Base-by-base conservation (phyloP, 2,888 invertebrate genomes). In the Schrankia costaestrigalis region DNA sequence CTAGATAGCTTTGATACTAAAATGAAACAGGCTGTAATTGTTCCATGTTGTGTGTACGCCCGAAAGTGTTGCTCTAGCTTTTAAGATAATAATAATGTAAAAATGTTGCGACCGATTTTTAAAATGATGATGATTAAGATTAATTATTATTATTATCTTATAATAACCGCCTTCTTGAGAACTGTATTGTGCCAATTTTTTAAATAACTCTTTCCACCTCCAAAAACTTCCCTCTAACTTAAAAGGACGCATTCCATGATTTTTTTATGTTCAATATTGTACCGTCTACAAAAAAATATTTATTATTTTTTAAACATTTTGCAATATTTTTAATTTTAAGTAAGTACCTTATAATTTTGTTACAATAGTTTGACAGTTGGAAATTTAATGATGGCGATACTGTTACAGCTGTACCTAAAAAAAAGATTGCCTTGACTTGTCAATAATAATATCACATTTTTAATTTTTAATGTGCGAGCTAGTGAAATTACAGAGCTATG, bases 131-230 rank as follows among this genome's bases (percentile, higher is more conserved):
- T 53, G n/a, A 55, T 49, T 46, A 44, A 56, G 3, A 51, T 49
- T 40, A 43, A 50, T 40, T 41, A 55, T 48, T 51, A 51, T 42
- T 39, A 23, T 12, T 11, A 7, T 23, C 11, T 23, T 3, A 11
- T 23, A 11, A 36, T 53, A 53, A 64, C 74, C 78, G 78, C 78
- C 74, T 74, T 59, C 46, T 54, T 53, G 56, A 46, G 39, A 62
- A 70, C 58, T 64, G 53, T 65, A 69, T 66, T 78, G 77, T 78
- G 78, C 79, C 78, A 78, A 78, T 73, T 70, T 71, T 71, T 65
- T n/a, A n/a, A 56, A 63, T 66, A 55, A 44, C 56, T 46, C 49
- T 54, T 49, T 51, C 30, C 30, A 25, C 26, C 18, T 56, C 53
- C 56, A 56, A 58, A 59, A 41, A 67, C n/a, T n/a, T n/a, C n/a